Evolutionary conservation across 2,113 vertebrate genomes (phyloP), one percentile per base, ranked within the genome.

Genomic region (Odontesthes bonariensis): DNA sequence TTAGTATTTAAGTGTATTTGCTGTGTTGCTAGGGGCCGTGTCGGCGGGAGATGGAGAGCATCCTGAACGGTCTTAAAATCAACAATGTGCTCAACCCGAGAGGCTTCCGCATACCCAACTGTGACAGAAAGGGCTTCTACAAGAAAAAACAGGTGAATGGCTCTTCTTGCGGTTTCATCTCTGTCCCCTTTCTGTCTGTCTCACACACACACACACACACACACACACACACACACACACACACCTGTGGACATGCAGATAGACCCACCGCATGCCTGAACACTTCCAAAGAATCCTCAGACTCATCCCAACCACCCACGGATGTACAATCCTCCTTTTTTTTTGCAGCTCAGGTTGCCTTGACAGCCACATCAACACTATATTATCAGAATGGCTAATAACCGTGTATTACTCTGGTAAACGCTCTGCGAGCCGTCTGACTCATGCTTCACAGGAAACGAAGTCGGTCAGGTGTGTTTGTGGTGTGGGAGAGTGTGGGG

Each of bases 91-190:
- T 99, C 82, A 98, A 95, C 84, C 96, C 96, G 0, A 92, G 95
- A 87, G 94, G 95, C 32, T 91, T 98, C 79, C 96, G 96, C 93
- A 97, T 99, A 89, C 98, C 98, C 86, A 99, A 99, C 92, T 99
- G 97, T 88, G 98, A 99, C 94, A 96, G 95, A 91, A 98, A 95
- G 78, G 98, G 98, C 3, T 99, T 99, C 92, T 99, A 99, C 90
- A 99, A 99, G 95, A 99, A 96, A 90, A 99, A 97, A 88, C 98
- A 99, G 95, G 97, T 99, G 83, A 94, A 92, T 85, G 61, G 55
- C 73, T 86, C 73, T 66, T 70, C 52, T 60, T 77, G 46, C 78
- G 78, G 73, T 69, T 81, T 73, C 65, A 23, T 56, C 68, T 71
- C 46, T 61, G 44, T 33, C 47, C 5, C 42, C 40, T 55, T 38